Evolutionary conservation across 2,888 invertebrate genomes (phyloP).

Genomic region (Mesorhabditis sp.): DNA sequence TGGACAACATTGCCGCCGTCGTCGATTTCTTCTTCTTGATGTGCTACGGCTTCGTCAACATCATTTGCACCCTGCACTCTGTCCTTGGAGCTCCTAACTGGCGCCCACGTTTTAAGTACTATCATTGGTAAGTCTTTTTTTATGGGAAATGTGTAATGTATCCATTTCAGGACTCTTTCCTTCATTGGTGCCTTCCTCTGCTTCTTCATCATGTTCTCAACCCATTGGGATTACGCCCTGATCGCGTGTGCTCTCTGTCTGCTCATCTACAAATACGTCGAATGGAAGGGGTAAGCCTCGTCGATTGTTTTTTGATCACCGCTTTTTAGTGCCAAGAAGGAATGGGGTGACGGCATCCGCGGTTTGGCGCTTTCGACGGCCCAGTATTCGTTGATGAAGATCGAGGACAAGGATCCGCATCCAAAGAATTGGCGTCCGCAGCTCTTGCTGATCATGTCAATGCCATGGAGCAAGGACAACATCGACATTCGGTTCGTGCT

Average conservation of each 20-base stretch:
- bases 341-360: slow-evolving; percentile 99
- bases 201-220: slow-evolving; percentile 96
- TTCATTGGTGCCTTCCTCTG: slow-evolving; percentile 81
- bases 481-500: slow-evolving; percentile 43
- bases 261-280: slow-evolving; percentile 88
- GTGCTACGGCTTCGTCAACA: slow-evolving; percentile 99
- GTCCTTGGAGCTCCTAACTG: slow-evolving; percentile 89
- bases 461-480: slow-evolving; percentile 67
- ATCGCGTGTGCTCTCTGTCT: slow-evolving; percentile 89
- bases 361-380: slow-evolving; percentile 96
- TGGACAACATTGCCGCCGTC: slow-evolving; percentile 86
- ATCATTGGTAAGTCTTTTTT: slow-evolving; percentile 78
- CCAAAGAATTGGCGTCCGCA: slow-evolving; percentile 99
- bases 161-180: slow-evolving; percentile 71
- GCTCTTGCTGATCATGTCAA: slow-evolving; percentile 82
- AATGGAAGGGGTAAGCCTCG: slow-evolving; percentile 79
- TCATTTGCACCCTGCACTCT: slow-evolving; percentile 96
- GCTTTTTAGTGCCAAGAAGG: slow-evolving; percentile 84
- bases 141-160: neutral
- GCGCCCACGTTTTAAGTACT: slow-evolving; percentile 94
- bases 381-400: slow-evolving; percentile 82
- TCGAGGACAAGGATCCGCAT: slow-evolving; percentile 97
- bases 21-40: slow-evolving; percentile 82
- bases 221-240: slow-evolving; percentile 90
- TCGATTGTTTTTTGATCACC: neutral